A percentile compares a stretch with the other conserved stretches of the same genome.
Conservation (phyloP, 2,888 invertebrate species). For the Ctenicera cuprea region DNA sequence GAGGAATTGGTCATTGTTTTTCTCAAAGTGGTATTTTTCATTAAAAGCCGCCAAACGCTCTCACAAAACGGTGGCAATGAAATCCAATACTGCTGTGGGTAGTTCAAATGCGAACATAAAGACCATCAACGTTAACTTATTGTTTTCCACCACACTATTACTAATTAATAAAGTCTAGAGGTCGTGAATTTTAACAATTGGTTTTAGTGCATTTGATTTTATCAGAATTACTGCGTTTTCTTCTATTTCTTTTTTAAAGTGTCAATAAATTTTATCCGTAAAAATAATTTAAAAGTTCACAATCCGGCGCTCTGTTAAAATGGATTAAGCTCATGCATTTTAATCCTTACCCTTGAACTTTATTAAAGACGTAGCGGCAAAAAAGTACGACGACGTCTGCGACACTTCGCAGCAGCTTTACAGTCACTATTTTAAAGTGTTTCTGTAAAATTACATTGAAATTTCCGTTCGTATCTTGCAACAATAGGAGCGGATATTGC, state of each 20-base stretch:
- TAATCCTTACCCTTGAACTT: constrained; percentile 44
- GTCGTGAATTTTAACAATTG: no score
- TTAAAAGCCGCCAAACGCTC: constrained; percentile 38
- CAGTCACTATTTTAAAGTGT: constrained; percentile 55
- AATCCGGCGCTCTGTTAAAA: constrained; percentile 27
- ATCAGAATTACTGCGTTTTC: no score
- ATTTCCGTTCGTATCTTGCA: constrained; percentile 60
- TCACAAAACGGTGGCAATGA: constrained; percentile 38
- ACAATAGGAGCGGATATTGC: constrained; percentile 61
- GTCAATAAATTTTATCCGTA: constrained; percentile 18
- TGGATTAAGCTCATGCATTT: constrained; percentile 49
- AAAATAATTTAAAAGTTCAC: constrained; percentile 28
- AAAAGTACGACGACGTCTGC: constrained; percentile 37
- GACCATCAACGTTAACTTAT: constrained; percentile 6
- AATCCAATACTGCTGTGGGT: constrained; percentile 27
- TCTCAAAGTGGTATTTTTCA: constrained; percentile 51
- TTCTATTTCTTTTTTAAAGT: no score
- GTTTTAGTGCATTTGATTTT: no score
- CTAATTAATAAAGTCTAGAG: constrained; percentile 2
- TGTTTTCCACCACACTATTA: constrained; percentile 3
- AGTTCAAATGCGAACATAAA: constrained; percentile 17
- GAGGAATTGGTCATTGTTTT: constrained; percentile 52
- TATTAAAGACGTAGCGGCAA: constrained; percentile 20
- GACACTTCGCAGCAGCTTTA: constrained; percentile 34
- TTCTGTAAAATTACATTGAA: constrained; percentile 60